Conservation (phyloP, 2,888 invertebrate species). For the Norana najaformis region DNA sequence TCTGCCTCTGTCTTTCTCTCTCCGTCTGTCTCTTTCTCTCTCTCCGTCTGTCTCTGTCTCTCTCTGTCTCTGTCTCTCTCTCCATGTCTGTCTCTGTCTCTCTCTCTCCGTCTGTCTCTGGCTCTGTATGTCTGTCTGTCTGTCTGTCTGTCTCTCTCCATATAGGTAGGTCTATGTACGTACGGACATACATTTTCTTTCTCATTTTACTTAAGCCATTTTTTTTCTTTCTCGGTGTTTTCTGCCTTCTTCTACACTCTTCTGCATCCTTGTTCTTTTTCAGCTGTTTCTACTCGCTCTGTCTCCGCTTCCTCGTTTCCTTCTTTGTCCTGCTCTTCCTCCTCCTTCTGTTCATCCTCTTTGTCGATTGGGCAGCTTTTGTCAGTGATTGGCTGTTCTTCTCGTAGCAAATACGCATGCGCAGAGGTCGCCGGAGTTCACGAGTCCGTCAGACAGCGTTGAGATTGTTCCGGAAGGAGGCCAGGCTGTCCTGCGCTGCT, state of each 20-base stretch:
- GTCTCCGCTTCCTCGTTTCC: neutral
- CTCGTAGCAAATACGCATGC: neutral
- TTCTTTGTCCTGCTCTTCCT: neutral
- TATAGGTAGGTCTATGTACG: too few relatives aligned
- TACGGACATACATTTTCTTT: too few relatives aligned
- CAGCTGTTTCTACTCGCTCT: neutral
- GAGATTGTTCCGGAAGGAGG: conserved; percentile 16
- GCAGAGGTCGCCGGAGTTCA: neutral
- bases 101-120: neutral
- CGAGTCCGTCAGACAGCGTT: neutral
- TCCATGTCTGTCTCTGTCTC: neutral
- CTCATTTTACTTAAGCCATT: too few relatives aligned
- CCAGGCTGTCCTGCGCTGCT: conserved; percentile 1
- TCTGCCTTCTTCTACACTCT: neutral
- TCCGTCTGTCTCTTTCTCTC: neutral
- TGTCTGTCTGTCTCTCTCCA: neutral
- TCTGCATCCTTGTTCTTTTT: neutral
- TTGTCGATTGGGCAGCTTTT: neutral
- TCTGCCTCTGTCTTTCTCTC: neutral
- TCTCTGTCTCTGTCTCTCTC: neutral
- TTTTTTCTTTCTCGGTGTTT: too few relatives aligned
- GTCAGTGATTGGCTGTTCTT: neutral
- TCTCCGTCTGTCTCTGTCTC: neutral
- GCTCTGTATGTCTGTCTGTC: neutral
- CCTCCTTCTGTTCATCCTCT: neutral